These are phyloP conservation scores for Orchesella flavescens DNA, from an alignment of 2,888 invertebrate genomes.

Conservation along the genomic window DNA sequence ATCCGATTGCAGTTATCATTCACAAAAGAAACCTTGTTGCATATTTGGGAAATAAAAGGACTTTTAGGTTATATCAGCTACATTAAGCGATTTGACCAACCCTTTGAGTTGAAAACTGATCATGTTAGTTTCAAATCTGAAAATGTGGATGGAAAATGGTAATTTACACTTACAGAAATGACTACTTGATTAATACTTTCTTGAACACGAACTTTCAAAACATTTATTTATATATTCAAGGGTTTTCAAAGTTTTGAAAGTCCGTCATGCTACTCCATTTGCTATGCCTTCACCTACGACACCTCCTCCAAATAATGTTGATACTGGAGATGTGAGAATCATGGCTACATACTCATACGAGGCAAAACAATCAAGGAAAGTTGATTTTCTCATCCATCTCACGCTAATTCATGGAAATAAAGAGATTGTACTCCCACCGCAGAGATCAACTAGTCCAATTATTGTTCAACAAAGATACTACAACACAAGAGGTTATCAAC, in stretches of 20 bases:
- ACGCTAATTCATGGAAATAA: constrained; percentile 62
- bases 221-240: too few relatives aligned
- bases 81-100: constrained; percentile 66
- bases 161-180: neutral
- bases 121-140: constrained; percentile 68
- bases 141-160: constrained; percentile 70
- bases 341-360: constrained; percentile 67
- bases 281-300: constrained; percentile 13
- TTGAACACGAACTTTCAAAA: too few relatives aligned
- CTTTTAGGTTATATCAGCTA: constrained; percentile 65
- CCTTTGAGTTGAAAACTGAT: constrained; percentile 68
- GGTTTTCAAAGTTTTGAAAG: constrained; percentile 40
- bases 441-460: constrained; percentile 63
- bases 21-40: constrained; percentile 63
- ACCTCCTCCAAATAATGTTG: neutral
- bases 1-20: constrained; percentile 57
- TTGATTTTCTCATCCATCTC: constrained; percentile 61
- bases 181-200: neutral
- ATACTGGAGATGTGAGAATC: constrained; percentile 56
- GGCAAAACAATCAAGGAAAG: constrained; percentile 60
- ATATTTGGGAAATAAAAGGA: constrained; percentile 69
- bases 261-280: constrained; percentile 37
- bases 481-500: constrained; percentile 53
- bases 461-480: constrained; percentile 65
- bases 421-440: constrained; percentile 65